Base-by-base conservation (phyloP, 2,888 invertebrate species). In the Sarcophaga subvicina region DNA sequence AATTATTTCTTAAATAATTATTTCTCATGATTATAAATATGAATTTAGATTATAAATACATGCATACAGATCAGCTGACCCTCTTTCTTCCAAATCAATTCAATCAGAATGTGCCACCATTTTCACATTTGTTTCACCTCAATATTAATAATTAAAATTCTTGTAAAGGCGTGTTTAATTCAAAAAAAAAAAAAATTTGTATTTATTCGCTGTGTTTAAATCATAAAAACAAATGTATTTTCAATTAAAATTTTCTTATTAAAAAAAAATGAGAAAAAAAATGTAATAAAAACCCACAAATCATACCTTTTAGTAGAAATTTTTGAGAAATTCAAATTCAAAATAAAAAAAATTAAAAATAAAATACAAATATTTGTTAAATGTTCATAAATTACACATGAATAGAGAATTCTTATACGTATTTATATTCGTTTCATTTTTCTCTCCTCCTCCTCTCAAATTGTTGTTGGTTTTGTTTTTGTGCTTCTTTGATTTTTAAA, bases 341-440 rank as follows among this genome's bases (percentile, higher is more conserved):
- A 54, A 14, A 54, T 14, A 14, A 14, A 14, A 54, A 54, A 49
- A 12, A 8, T 27, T 59, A 10, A 54, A n/a, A 64, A 22, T 20
- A 14, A 49, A 47, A 75, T 12, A 79, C 64, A 6, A 62, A 45
- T 78, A n/a, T 78, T 73, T 69, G 54, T 73, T 69, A 73, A 85
- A 81, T 73, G 60, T 75, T 79, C 70, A 78, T 79, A 82, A 85
- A 85, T 82, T 78, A 75, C 17, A 81, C 64, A 60, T 49, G 78
- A 78, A 81, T 67, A 64, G 73, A 70, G 73, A 67, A 69, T 76
- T 85, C 37, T 49, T 64, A 90, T 90, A 89, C 90, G 90, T 91
- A 91, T 90, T 91, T 90, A 90, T 91, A 91, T 90, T 90, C 88
- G 90, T 91, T 91, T 91, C 90, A 90, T 91, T 91, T 89, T 82